Evolutionary conservation across 2,888 invertebrate genomes (phyloP).

Genomic region (Ligdia adustata): DNA sequence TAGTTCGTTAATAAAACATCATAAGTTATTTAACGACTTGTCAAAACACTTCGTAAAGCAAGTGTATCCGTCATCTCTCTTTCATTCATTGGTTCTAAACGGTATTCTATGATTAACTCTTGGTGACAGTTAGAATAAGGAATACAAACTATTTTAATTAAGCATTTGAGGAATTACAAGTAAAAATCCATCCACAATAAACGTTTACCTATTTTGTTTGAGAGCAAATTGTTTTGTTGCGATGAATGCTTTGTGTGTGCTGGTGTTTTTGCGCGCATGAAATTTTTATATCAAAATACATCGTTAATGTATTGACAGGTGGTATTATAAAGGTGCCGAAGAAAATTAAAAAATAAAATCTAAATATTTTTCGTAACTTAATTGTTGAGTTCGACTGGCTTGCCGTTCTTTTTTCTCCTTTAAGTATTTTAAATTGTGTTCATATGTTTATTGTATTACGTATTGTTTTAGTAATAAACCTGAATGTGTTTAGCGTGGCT

Average conservation of each 20-base stretch:
- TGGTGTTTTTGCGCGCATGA: conserved; percentile 61
- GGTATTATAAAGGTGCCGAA: not conserved
- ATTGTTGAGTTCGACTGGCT: not conserved
- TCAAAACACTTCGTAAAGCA: conserved; percentile 16
- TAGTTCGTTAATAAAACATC: no score
- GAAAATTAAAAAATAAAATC: not conserved
- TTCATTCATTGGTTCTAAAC: conserved; percentile 14
- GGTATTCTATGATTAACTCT: conserved; percentile 7
- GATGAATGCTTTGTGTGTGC: conserved; percentile 72
- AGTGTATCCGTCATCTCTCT: conserved; percentile 10
- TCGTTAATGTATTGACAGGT: conserved; percentile 6
- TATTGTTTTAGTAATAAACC: conserved; percentile 56
- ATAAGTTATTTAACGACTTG: no score
- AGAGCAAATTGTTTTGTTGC: conserved; percentile 38
- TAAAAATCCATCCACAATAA: conserved; percentile 41
- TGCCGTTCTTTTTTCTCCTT: not conserved
- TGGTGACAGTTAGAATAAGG: conserved; percentile 18
- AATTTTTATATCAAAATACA: conserved; percentile 11
- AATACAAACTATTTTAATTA: not conserved
- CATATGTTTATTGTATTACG: conserved; percentile 25
- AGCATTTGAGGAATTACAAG: not conserved
- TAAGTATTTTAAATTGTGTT: not conserved
- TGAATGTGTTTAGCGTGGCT: conserved; percentile 43
- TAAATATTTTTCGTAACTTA: not conserved
- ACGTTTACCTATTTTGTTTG: conserved; percentile 12